phyloP scores from a whole-genome alignment of 64 coral and sea anemone genomes.

The Porites australiensis region DNA sequence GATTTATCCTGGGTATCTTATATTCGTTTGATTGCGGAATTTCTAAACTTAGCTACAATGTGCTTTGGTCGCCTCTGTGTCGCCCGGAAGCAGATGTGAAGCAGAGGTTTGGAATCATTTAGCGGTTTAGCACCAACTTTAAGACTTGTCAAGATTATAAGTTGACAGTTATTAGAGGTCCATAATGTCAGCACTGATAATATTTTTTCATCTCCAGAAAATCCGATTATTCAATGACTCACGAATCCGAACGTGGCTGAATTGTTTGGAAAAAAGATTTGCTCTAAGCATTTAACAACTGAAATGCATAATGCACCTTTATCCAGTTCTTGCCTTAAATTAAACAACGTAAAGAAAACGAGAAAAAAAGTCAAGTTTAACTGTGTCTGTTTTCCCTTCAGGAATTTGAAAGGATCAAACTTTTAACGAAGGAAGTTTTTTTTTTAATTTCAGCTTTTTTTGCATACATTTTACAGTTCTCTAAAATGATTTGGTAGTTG shows the following conservation, averaged over 20 bases:
- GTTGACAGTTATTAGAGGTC: conserved; percentile 7
- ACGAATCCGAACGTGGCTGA: background rate
- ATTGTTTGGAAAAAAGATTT: too few relatives aligned
- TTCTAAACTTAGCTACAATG: background rate
- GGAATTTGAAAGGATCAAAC: too few relatives aligned
- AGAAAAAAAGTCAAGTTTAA: too few relatives aligned
- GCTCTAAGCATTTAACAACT: too few relatives aligned
- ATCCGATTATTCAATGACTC: background rate
- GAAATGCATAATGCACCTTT: too few relatives aligned
- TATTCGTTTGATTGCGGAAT: background rate
- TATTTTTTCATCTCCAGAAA: background rate
- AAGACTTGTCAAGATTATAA: conserved; percentile 28
- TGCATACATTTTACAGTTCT: too few relatives aligned
- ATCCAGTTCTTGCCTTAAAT: too few relatives aligned
- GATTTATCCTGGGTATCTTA: background rate
- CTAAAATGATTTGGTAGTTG: too few relatives aligned
- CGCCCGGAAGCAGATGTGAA: conserved; percentile 37
- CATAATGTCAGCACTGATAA: background rate
- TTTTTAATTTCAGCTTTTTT: too few relatives aligned
- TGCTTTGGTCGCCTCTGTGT: conserved; percentile 14
- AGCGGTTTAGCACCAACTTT: conserved; percentile 40
- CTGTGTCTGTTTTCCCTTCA: too few relatives aligned
- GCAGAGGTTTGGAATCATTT: background rate
- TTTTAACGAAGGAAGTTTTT: too few relatives aligned
- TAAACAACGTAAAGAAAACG: too few relatives aligned